Evolutionary conservation across 2,113 vertebrate species (phyloP).

Genomic region (Aviceda subcristata): DNA sequence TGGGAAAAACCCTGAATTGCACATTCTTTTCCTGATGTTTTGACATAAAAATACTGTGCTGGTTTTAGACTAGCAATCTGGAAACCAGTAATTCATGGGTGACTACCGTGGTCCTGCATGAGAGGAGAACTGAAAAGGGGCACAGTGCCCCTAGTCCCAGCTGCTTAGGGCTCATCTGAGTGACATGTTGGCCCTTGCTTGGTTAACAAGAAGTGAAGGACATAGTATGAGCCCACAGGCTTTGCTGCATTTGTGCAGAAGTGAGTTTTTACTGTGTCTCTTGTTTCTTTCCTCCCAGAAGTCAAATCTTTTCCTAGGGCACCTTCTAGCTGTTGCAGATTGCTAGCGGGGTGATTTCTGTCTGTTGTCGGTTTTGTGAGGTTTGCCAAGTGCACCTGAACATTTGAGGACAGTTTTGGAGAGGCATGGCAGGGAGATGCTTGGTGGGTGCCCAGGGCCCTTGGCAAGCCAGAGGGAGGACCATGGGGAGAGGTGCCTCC

Average conservation of each 20-base stretch:
- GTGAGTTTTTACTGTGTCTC: not conserved
- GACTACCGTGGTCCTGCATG: fast-evolving
- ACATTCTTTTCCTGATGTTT: not conserved
- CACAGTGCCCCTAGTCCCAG: not conserved
- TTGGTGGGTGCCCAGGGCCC: not conserved
- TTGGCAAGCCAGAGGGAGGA: not conserved
- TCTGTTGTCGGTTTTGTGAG: not conserved
- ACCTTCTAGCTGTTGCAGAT: not conserved
- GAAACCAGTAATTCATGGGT: not conserved
- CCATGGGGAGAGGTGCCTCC: not conserved
- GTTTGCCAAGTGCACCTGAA: not conserved
- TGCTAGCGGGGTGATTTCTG: not conserved
- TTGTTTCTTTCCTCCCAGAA: not conserved
- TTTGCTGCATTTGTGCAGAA: not conserved
- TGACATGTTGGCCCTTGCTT: not conserved
- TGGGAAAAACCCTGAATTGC: not conserved
- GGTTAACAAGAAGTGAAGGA: not conserved
- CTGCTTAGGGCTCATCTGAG: not conserved
- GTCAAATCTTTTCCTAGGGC: not conserved
- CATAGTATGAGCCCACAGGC: not conserved
- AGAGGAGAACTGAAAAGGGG: not conserved
- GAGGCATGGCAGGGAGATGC: not conserved
- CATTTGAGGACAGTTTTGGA: not conserved
- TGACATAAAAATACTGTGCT: not conserved
- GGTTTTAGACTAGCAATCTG: not conserved